A percentile compares a stretch with the other conserved stretches of the same genome.
These are phyloP conservation scores for Phaonia tiefii DNA, from an alignment of 2,888 invertebrate species.

Conservation along the genomic window DNA sequence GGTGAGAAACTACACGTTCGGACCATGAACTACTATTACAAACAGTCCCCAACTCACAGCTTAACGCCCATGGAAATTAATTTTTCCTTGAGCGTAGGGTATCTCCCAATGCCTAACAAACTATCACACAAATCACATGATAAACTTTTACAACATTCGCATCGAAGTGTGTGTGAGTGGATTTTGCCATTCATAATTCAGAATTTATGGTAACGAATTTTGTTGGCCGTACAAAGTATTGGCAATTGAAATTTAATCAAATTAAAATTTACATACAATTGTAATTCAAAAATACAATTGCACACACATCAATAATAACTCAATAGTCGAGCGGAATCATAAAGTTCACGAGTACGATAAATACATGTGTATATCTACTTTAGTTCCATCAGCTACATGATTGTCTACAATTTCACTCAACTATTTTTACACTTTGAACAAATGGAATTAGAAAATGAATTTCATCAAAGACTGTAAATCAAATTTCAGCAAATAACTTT, in stretches of 20 bases:
- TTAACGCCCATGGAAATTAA: too few species aligned
- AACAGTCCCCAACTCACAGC: too few species aligned
- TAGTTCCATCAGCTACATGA: too few species aligned
- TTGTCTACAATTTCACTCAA: too few species aligned
- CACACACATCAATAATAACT: constrained; percentile 17
- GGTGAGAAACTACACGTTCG: too few species aligned
- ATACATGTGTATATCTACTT: background rate
- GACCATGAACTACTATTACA: too few species aligned
- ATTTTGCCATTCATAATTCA: constrained; percentile 13
- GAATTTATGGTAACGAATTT: constrained; percentile 26
- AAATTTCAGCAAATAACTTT: constrained; percentile 11
- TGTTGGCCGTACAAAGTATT: constrained; percentile 21
- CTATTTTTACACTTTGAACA: background rate
- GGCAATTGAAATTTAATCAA: constrained; percentile 27
- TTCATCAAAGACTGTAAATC: background rate
- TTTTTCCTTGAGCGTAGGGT: too few species aligned
- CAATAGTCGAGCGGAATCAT: background rate
- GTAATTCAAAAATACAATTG: constrained; percentile 16
- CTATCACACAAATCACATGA: constrained; percentile 1
- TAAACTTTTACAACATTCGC: constrained; percentile 5
- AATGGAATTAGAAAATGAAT: background rate
- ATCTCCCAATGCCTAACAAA: too few species aligned
- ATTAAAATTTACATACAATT: constrained; percentile 37
- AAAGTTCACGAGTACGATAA: background rate
- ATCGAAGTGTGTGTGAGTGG: background rate